Conservation (phyloP, 2,113 vertebrate genomes). For the Ammospiza caudacuta region DNA sequence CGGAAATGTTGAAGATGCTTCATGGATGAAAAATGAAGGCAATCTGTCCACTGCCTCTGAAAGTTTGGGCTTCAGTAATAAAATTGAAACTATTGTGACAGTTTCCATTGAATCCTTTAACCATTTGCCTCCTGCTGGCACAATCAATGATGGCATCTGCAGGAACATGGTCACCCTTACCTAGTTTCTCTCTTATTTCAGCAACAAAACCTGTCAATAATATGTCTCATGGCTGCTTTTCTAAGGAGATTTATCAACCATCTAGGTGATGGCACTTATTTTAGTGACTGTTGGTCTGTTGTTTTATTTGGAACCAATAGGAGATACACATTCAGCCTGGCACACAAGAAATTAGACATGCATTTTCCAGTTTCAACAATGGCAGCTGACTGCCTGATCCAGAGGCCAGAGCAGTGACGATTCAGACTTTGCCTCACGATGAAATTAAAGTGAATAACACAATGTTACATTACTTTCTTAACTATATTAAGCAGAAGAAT, state of each 20-base stretch:
- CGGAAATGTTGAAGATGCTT: slow-evolving; percentile 83
- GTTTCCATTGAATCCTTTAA: slow-evolving; percentile 79
- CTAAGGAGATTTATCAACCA: slow-evolving; percentile 68
- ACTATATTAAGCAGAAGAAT: neutral
- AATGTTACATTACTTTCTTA: neutral
- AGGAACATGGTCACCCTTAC: slow-evolving; percentile 58
- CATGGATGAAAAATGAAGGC: slow-evolving; percentile 88
- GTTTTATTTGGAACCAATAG: slow-evolving; percentile 16
- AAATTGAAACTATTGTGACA: slow-evolving; percentile 87
- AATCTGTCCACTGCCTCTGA: slow-evolving; percentile 83
- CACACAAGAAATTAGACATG: slow-evolving; percentile 67
- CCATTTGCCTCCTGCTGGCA: slow-evolving; percentile 82
- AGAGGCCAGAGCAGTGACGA: neutral
- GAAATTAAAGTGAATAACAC: slow-evolving; percentile 15
- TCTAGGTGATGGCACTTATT: slow-evolving; percentile 64
- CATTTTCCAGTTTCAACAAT: slow-evolving; percentile 52
- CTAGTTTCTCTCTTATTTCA: slow-evolving; percentile 61
- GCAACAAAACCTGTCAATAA: slow-evolving; percentile 75
- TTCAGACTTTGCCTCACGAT: neutral
- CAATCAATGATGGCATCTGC: slow-evolving; percentile 77
- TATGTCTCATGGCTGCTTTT: slow-evolving; percentile 69
- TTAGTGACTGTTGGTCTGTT: slow-evolving; percentile 49
- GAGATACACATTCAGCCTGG: slow-evolving; percentile 46
- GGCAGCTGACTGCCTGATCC: slow-evolving; percentile 25
- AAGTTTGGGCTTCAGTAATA: slow-evolving; percentile 82